Conservation (phyloP, 2,113 vertebrate species). For the Caracal caracal region DNA sequence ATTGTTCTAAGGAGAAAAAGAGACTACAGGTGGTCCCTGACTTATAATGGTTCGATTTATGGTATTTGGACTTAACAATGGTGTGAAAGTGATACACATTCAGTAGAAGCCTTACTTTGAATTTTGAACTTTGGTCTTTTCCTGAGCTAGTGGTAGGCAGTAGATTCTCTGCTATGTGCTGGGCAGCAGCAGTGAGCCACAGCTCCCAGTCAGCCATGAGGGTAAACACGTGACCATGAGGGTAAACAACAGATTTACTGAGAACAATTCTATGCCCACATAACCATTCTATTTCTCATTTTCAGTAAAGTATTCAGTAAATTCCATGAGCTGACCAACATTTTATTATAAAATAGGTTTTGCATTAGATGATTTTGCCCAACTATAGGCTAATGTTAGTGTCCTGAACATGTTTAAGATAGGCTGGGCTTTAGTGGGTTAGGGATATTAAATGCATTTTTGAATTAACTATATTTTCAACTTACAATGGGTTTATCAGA, state of each 20-base stretch:
- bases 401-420: background rate
- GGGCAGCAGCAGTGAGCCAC: background rate
- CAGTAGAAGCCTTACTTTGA: background rate
- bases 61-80: background rate
- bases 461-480: background rate
- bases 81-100: background rate
- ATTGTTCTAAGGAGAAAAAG: background rate
- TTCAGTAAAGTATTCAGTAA: background rate
- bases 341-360: background rate
- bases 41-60: background rate
- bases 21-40: background rate
- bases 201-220: background rate
- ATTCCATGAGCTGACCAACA: background rate
- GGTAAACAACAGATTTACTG: background rate
- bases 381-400: background rate
- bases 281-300: background rate
- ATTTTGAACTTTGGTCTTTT: background rate
- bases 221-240: background rate
- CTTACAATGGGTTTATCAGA: background rate
- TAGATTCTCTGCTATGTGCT: background rate
- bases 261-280: background rate
- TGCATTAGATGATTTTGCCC: background rate
- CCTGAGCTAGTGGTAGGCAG: background rate
- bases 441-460: background rate
- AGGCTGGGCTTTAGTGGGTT: background rate